Evolutionary conservation across 1,140 invertebrate genomes (phyloP).

Genomic region (Asobara japonica): DNA sequence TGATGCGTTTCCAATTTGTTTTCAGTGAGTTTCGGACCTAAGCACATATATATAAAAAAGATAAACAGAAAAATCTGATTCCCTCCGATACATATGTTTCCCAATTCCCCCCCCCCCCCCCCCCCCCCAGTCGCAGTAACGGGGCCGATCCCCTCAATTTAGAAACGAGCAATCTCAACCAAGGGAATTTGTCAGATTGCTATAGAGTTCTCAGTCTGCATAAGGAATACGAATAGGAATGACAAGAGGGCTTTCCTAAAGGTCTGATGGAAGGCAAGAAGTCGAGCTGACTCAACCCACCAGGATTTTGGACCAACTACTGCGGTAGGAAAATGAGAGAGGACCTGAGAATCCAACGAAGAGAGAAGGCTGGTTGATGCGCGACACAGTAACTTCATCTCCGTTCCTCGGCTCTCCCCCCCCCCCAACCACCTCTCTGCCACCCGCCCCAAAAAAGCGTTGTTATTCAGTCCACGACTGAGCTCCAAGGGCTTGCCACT

Average conservation of each 20-base stretch:
- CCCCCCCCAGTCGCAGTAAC: not conserved
- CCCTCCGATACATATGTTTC: not conserved
- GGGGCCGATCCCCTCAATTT: slow-evolving; percentile 43
- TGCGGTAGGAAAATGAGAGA: not conserved
- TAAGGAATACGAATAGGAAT: slow-evolving; percentile 46
- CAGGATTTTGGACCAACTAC: not conserved
- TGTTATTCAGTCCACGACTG: slow-evolving; percentile 37
- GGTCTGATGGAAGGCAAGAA: not conserved
- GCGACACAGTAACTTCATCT: slow-evolving; percentile 1
- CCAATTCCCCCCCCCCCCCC: not conserved
- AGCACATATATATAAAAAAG: too few species aligned
- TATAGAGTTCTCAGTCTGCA: slow-evolving; percentile 28
- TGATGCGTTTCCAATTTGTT: too few species aligned
- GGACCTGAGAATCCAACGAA: not conserved
- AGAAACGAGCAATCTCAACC: slow-evolving; percentile 41
- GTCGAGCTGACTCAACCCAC: not conserved
- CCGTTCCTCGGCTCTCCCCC: not conserved
- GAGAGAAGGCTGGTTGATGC: slow-evolving; percentile 5
- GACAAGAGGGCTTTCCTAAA: slow-evolving; percentile 3
- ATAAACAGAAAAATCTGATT: too few species aligned
- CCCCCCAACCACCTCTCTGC: not conserved
- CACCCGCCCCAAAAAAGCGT: slow-evolving; percentile 14
- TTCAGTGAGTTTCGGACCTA: too few species aligned
- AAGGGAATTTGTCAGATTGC: slow-evolving; percentile 49
- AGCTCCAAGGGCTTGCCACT: slow-evolving; percentile 4